Base-by-base conservation (phyloP, 2,797 vertebrate genomes). In the Arnoldichthys spilopterus region DNA sequence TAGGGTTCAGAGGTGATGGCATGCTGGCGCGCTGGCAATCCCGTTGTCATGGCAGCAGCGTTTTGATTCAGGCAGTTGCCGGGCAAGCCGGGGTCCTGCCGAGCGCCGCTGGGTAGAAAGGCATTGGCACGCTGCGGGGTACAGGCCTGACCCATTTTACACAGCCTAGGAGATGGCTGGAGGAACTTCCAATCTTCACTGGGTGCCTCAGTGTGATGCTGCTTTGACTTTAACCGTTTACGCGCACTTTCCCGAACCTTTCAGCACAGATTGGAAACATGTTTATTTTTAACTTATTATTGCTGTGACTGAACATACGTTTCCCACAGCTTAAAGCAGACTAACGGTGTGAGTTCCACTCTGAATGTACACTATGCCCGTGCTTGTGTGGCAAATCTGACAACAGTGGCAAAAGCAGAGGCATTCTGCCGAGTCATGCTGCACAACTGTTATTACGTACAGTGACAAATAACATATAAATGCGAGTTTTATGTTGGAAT, bases 11-110 rank as follows among this genome's bases (percentile, higher is more conserved):
- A 92, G 92, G 93, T 93, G 87, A 91, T 24, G 83, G 85, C 79
- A 86, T 83, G 53, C 90, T 7, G 54, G 56, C 58, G 83, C 87
- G 88, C 87, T 72, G 88, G 89, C 81, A 85, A 87, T 86, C 72
- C 83, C 40, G 90, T 94, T 89, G 85, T 90, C 92, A 93, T 92
- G 91, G 91, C 84, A 91, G 89, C 90, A 5, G 74, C 79, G 62
- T 87, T 92, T 94, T 91, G 85, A 91, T 91, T 91, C 92, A 88
- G 92, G 92, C 93, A 86, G 90, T 88, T 88, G 88, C 86, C 84
- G 79, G 83, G 90, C 87, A 89, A 82, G 85, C 88, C 58, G 74
- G 86, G 92, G 91, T 94, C 92, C 93, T 91, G 92, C 90, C 82
- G 90, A 80, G 92, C 88, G 85, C 90, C 89, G 83, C 70, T 74